Base-by-base conservation (phyloP, 2,888 invertebrate genomes). In the Adela reaumurella region DNA sequence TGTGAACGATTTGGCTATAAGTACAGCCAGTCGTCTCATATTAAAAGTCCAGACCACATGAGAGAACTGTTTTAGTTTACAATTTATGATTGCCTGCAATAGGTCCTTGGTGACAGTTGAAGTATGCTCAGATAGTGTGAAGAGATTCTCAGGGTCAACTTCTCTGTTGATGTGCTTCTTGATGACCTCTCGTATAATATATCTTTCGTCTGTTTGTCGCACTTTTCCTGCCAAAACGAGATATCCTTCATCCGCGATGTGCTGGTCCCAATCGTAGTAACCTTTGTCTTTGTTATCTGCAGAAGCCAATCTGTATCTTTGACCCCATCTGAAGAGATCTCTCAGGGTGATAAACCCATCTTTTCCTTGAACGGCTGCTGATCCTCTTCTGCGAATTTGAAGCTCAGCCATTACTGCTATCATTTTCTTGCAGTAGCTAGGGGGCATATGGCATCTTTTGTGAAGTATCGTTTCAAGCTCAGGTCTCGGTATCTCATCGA, bases 281-380 rank as follows among this genome's bases (percentile, higher is more conserved):
- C 82, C 78, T 1, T 76, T 68, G 6, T 76, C 69, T 6, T 83
- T 72, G 66, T 3, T 68, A 55, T 84, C 83, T 58, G 76, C 72
- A 14, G 81, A 76, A 2, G 91, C 89, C 19, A 87, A 78, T 51
- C 90, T 86, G 67, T 97, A 98, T 17, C 98, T 82, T 65, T 97
- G 93, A 1, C 93, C 98, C 98, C 98, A 98, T 49, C 97, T 83
- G 65, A 98, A 98, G 18, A 99, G 78, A 73, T 98, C 98, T 61
- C 98, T 82, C 42, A 98, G 70, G 0, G 98, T 98, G 55, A 98
- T 96, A 60, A 94, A 96, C 42, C 89, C 90, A 62, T 93, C 91
- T 73, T 94, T 95, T 0, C 95, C 95, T 53, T 92, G 91, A 63
- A 95, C 93, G 1, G 94, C 88, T 0, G 94, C 92, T 1, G 94